Base-by-base conservation (phyloP, 1,140 invertebrate genomes). In the Aethina tumida region DNA sequence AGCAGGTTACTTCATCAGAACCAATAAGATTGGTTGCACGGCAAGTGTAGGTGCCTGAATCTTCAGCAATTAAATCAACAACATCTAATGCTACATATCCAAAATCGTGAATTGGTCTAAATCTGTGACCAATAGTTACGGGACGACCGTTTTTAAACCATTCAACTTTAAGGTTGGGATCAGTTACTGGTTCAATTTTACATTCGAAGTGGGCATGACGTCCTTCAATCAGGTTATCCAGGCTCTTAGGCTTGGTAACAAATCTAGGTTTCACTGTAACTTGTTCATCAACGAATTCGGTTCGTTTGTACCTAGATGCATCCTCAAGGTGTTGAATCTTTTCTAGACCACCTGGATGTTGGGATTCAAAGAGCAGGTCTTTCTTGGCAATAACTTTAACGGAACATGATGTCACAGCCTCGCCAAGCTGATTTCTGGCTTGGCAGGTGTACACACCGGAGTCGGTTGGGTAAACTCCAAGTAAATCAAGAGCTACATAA, bases 181-280 rank as follows among this genome's bases (percentile, higher is more conserved):
- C 93, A 12, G 91, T 94, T 2, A 92, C 84, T n/a, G 92, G 92
- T 65, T 95, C 91, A 9, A 97, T 69, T 65, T 95, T 95, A 58
- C 91, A 94, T 70, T 99, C 95, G 67, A 98, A 98, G 57, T 98
- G 94, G 33, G 91, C 90, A 52, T 92, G 84, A 48, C 92, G 80
- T 27, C 89, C 82, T 71, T 99, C 95, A 38, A 78, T 69, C 21
- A 95, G 75, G 51, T 85, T 82, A 46, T 83, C 82, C 34, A 85
- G 70, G 33, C 75, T 86, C 61, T 92, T 91, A 4, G 88, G 84
- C 56, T 85, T 80, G 0, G 84, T 87, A 2, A 92, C 64, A 62
- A 93, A 93, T 43, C 73, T 73, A 0, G 89, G 89, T 53, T 77
- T 83, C 5, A 88, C 74, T 48, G 78, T 83, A 5, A 90, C 75